Evolutionary conservation across 23 tunicate species (phyloP).

Genomic region (Clavelina lepadiformis): DNA sequence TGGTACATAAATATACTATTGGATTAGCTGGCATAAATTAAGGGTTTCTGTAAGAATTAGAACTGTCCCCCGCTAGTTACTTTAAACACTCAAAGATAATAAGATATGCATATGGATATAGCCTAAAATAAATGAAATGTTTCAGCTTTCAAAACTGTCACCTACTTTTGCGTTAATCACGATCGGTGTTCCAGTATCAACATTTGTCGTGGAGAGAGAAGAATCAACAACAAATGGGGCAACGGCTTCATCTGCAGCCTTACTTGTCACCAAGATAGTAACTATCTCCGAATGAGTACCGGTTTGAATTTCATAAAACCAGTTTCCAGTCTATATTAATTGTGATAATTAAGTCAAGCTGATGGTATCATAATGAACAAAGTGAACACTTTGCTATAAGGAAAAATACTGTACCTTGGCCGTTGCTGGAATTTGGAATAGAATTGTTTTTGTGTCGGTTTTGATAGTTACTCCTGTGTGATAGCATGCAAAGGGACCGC

Average conservation of each 20-base stretch:
- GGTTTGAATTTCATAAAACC: conserved; percentile 22
- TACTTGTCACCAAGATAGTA: conserved; percentile 30
- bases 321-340: conserved; percentile 49
- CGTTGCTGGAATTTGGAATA: conserved; percentile 38
- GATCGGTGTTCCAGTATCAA: conserved; percentile 15
- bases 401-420: conserved; percentile 59
- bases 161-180: conserved; percentile 59
- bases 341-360: too few species aligned
- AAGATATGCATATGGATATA: too few species aligned
- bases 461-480: neutral
- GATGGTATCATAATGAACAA: too few species aligned
- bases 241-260: conserved; percentile 29
- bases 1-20: too few species aligned
- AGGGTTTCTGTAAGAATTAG: too few species aligned
- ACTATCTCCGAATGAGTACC: conserved; percentile 1
- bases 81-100: too few species aligned
- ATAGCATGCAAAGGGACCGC: neutral
- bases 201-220: conserved; percentile 25
- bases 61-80: too few species aligned
- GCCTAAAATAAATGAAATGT: too few species aligned
- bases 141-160: too few species aligned
- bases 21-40: too few species aligned
- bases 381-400: too few species aligned
- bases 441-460: conserved; percentile 13
- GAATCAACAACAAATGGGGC: conserved; percentile 46